These are phyloP conservation scores for Apis cerana DNA, from an alignment of 1,140 invertebrate species.

Conservation along the genomic window DNA sequence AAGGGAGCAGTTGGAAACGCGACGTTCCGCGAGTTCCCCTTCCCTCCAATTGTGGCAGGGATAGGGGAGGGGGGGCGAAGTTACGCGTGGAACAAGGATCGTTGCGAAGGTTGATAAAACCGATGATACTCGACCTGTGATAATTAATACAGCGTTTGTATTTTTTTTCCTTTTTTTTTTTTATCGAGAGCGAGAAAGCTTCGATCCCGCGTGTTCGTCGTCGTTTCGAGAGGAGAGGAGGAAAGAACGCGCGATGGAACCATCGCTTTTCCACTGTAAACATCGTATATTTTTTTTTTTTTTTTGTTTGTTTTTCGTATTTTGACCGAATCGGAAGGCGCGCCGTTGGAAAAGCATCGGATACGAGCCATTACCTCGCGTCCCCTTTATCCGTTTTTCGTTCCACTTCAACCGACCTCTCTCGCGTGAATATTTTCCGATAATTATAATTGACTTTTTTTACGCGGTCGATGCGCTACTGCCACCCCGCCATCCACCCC, in stretches of 20 bases:
- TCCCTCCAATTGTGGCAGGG: too few relatives aligned
- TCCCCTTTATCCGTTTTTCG: not conserved
- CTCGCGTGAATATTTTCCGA: constrained; percentile 16
- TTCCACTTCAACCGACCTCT: constrained; percentile 21
- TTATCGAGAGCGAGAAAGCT: too few relatives aligned
- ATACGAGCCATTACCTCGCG: not conserved
- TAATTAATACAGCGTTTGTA: not conserved
- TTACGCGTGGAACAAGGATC: not conserved
- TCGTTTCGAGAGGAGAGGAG: not conserved
- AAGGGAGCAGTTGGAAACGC: not conserved
- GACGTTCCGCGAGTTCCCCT: not conserved
- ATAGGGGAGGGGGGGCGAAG: too few relatives aligned
- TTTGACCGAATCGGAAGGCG: constrained; percentile 65
- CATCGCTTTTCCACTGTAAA: constrained; percentile 59
- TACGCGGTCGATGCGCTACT: constrained; percentile 3
- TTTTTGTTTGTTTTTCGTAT: constrained; percentile 71
- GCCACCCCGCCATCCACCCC: too few relatives aligned
- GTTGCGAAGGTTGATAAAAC: not conserved
- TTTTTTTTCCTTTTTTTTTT: not conserved
- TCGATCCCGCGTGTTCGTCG: too few relatives aligned
- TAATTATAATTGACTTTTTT: constrained; percentile 46
- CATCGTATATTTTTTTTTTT: constrained; percentile 43
- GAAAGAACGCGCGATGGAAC: not conserved
- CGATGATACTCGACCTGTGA: not conserved
- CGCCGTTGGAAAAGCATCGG: constrained; percentile 2